Conservation (phyloP, 2,113 vertebrate genomes). For the Oreochromis tanganicae region DNA sequence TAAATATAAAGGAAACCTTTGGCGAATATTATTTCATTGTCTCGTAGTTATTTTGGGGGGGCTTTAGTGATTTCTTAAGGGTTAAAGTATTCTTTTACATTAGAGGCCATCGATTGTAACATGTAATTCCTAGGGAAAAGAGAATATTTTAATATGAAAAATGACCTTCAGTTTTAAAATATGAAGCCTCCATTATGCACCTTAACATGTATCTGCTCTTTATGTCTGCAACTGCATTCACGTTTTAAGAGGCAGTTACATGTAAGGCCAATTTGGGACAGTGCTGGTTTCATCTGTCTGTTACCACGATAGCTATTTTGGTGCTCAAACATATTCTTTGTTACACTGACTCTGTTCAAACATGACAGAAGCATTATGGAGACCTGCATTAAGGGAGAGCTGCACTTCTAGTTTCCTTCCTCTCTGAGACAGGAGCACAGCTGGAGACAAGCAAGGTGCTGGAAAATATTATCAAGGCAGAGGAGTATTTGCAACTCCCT, state of each 20-base stretch:
- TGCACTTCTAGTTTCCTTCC: background rate
- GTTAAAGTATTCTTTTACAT: background rate
- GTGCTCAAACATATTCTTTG: background rate
- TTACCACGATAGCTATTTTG: background rate
- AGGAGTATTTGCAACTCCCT: background rate
- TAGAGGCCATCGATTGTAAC: background rate
- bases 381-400: background rate
- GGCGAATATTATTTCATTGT: background rate
- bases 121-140: background rate
- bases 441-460: background rate
- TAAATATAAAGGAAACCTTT: background rate
- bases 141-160: background rate
- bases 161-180: background rate
- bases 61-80: background rate
- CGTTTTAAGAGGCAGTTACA: background rate
- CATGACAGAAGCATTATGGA: slow-evolving; percentile 11
- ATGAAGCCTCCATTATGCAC: background rate
- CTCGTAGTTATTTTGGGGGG: background rate
- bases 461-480: background rate
- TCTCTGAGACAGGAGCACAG: background rate
- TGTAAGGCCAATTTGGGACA: background rate
- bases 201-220: background rate
- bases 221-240: background rate
- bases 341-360: background rate
- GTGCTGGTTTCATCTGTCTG: background rate